These are phyloP conservation scores for Rhagonycha fulva DNA, from an alignment of 2,888 invertebrate species.

Conservation along the genomic window DNA sequence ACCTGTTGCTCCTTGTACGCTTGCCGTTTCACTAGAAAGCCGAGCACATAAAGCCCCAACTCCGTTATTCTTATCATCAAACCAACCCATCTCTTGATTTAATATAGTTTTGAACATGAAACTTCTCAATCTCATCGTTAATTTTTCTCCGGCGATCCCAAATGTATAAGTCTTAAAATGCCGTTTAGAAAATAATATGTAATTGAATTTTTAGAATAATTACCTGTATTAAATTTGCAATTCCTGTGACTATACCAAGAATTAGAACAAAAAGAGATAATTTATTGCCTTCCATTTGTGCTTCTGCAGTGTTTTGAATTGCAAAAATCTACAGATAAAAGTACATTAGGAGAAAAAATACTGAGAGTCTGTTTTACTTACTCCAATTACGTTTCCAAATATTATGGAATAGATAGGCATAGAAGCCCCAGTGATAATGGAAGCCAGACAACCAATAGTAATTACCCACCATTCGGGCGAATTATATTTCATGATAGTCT, in stretches of 20 bases:
- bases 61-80: conserved; percentile 60
- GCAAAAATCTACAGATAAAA: conserved; percentile 55
- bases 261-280: conserved; percentile 69
- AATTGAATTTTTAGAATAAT: conserved; percentile 18
- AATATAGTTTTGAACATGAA: conserved; percentile 69
- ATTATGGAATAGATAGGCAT: conserved; percentile 75
- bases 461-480: conserved; percentile 71
- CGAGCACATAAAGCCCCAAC: conserved; percentile 66
- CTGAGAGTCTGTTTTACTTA: conserved; percentile 48
- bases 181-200: neutral
- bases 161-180: conserved; percentile 52
- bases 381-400: conserved; percentile 71
- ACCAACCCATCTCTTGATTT: conserved; percentile 75
- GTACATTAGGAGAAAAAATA: neutral
- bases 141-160: conserved; percentile 75
- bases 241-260: conserved; percentile 67
- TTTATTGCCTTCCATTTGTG: conserved; percentile 61
- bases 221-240: conserved; percentile 70
- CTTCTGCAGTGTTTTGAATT: conserved; percentile 55
- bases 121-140: conserved; percentile 74
- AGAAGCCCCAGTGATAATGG: conserved; percentile 68
- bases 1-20: conserved; percentile 82
- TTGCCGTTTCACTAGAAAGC: conserved; percentile 76
- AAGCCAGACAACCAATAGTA: conserved; percentile 64
- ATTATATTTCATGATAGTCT: conserved; percentile 63